phyloP scores from a whole-genome alignment of 35 echinoderm and acorn worm species.

The Apostichopus japonicus region DNA sequence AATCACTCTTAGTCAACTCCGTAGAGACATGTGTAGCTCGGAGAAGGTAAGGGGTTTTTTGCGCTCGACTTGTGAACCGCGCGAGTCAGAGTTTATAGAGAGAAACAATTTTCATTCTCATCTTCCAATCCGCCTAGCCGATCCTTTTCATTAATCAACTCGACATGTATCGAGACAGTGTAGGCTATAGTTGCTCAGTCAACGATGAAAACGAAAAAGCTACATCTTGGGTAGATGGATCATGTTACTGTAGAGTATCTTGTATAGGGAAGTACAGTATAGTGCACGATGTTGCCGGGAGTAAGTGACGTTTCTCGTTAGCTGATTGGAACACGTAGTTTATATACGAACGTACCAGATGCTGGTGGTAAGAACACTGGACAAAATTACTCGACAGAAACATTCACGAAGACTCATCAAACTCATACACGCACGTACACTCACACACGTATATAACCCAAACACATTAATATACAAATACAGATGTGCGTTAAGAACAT shows the following conservation, averaged over 20 bases:
- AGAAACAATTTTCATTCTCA: not conserved
- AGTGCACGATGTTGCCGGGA: not conserved
- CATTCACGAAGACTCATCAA: too few relatives aligned
- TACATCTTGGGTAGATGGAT: not conserved
- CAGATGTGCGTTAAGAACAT: too few relatives aligned
- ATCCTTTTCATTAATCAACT: conserved; percentile 20
- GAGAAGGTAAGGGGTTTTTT: not conserved
- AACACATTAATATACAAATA: too few relatives aligned
- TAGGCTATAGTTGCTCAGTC: not conserved
- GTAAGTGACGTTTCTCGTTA: too few relatives aligned
- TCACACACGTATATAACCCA: too few relatives aligned
- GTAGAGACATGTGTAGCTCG: not conserved
- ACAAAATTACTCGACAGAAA: too few relatives aligned
- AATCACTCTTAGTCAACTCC: conserved; percentile 13
- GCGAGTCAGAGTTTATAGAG: not conserved
- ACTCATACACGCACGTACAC: too few relatives aligned
- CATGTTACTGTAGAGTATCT: not conserved
- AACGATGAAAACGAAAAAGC: not conserved
- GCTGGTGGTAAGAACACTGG: too few relatives aligned
- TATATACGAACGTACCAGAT: too few relatives aligned
- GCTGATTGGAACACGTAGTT: too few relatives aligned
- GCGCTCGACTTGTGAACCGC: not conserved
- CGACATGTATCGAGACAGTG: not conserved
- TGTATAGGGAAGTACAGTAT: not conserved
- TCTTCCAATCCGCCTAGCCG: not conserved